A percentile compares a stretch with the other conserved stretches of the same genome.
Conservation (phyloP, 2,888 invertebrate species). For the Galeopsomyia nigrocyanea region DNA sequence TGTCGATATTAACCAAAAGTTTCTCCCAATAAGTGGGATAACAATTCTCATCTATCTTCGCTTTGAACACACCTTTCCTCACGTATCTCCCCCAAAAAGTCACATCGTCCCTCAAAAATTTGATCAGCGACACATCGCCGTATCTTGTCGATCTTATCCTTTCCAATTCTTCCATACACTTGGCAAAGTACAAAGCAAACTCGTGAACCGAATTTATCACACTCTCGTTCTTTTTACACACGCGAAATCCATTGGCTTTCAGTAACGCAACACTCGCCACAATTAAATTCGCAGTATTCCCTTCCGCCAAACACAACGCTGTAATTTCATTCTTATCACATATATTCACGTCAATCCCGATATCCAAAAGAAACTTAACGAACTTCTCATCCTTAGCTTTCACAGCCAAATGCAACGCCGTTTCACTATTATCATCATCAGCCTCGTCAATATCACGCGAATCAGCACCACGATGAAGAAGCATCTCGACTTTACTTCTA, state of each 20-base stretch:
- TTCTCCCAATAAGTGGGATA: constrained; percentile 25
- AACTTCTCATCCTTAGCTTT: constrained; percentile 22
- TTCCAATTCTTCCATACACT: constrained; percentile 4
- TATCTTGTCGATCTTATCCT: neutral
- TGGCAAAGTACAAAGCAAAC: constrained; percentile 1
- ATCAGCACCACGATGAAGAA: constrained; percentile 24
- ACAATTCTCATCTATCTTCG: neutral
- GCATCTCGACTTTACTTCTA: constrained; percentile 4
- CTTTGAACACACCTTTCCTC: constrained; percentile 5
- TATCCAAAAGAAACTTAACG: constrained; percentile 23
- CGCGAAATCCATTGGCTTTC: neutral
- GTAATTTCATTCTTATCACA: constrained; percentile 4
- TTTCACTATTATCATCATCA: neutral
- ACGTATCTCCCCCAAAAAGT: neutral
- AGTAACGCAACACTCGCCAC: constrained; percentile 18
- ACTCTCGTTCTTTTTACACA: constrained; percentile 4
- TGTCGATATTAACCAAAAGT: constrained; percentile 12
- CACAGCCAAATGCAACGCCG: constrained; percentile 24
- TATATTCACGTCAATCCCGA: constrained; percentile 23
- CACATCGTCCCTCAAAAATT: constrained; percentile 16
- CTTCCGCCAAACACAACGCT: constrained; percentile 13
- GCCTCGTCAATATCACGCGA: neutral
- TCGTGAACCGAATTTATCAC: constrained; percentile 7
- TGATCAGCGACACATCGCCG: constrained; percentile 13
- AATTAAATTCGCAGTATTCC: constrained; percentile 1